Evolutionary conservation across 2,888 invertebrate species (phyloP).

Genomic region (Folsomia candida): DNA sequence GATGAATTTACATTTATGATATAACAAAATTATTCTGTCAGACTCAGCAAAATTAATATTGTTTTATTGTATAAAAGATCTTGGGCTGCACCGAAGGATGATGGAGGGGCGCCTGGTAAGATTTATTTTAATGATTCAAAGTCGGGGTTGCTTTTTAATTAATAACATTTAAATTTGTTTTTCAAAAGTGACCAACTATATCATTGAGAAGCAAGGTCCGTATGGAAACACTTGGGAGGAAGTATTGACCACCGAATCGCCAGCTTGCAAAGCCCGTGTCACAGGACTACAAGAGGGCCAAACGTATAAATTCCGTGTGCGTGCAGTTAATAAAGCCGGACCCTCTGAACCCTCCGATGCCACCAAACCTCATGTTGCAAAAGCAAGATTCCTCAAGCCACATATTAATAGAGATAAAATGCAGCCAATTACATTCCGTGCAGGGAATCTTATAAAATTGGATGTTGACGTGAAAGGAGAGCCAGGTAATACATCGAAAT

Average conservation of each 20-base stretch:
- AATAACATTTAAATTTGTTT: too few species aligned
- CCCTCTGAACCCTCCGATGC: slow-evolving; percentile 88
- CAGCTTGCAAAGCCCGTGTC: slow-evolving; percentile 71
- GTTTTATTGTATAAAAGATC: too few species aligned
- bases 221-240: slow-evolving; percentile 85
- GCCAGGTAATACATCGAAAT: too few species aligned
- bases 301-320: slow-evolving; percentile 86
- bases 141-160: too few species aligned
- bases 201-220: slow-evolving; percentile 83
- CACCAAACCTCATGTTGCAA: slow-evolving; percentile 81
- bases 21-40: too few species aligned
- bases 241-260: slow-evolving; percentile 77
- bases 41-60: too few species aligned
- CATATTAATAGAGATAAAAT: slow-evolving; percentile 92
- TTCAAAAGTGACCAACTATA: too few species aligned
- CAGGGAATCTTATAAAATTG: slow-evolving; percentile 84
- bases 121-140: too few species aligned
- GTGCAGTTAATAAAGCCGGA: slow-evolving; percentile 77
- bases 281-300: slow-evolving; percentile 83
- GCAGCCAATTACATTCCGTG: slow-evolving; percentile 83
- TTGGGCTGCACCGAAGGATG: slow-evolving; percentile 76
- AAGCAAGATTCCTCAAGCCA: slow-evolving; percentile 85
- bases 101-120: slow-evolving; percentile 76
- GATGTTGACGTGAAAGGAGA: slow-evolving; percentile 89
- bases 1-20: too few species aligned